Evolutionary conservation across 2,113 vertebrate species (phyloP).

Genomic region (Lampris incognitus): DNA sequence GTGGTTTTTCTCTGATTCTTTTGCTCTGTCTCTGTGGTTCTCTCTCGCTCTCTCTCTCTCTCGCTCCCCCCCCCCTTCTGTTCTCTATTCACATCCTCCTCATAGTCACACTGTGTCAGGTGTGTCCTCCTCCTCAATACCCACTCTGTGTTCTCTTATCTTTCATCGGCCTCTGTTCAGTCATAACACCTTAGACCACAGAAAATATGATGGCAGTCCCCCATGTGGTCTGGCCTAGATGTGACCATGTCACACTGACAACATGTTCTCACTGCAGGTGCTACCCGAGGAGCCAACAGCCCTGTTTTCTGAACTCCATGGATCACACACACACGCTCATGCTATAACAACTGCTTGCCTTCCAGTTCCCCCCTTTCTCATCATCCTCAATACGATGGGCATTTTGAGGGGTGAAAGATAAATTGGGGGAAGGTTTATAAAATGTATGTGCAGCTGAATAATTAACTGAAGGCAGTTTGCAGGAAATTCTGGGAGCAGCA

Average conservation of each 20-base stretch:
- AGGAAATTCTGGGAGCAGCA: constrained; percentile 83
- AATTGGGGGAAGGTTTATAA: constrained; percentile 80
- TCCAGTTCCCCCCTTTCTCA: constrained; percentile 25
- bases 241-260: constrained; percentile 19
- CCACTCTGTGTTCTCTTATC: not conserved
- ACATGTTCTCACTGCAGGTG: constrained; percentile 41
- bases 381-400: constrained; percentile 70
- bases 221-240: constrained; percentile 21
- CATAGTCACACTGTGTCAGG: constrained; percentile 23
- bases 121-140: not conserved
- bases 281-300: constrained; percentile 20
- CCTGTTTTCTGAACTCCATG: constrained; percentile 14
- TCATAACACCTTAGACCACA: no score
- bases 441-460: constrained; percentile 82
- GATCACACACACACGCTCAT: constrained; percentile 3
- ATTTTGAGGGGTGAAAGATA: constrained; percentile 74
- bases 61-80: not conserved
- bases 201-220: not conserved
- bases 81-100: constrained; percentile 7
- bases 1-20: not conserved
- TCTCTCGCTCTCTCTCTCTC: not conserved
- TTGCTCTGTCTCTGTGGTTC: not conserved
- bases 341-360: constrained; percentile 7
- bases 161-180: constrained; percentile 14
- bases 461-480: constrained; percentile 85